Base-by-base conservation (phyloP, 2,797 vertebrate genomes). In the Pangasius krempfi region DNA sequence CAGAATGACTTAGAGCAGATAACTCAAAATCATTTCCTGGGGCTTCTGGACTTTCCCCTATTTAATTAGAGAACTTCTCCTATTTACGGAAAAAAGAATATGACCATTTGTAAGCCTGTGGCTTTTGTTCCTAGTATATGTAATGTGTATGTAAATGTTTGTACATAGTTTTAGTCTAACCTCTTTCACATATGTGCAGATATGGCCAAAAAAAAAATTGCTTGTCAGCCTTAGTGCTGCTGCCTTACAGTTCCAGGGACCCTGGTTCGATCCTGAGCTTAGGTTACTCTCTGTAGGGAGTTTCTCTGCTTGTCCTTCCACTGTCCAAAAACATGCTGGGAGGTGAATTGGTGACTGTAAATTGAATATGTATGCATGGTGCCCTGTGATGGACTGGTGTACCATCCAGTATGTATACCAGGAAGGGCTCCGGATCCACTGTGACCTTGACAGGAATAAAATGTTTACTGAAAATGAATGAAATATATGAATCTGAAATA, bases 11-110 rank as follows among this genome's bases (percentile, higher is more conserved):
- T 33, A 22, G 44, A 40, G 14, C 1, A n/a, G 47, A 30, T 80
- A 22, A 58, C 25, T 76, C 0, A 76, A 88, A 30, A 84, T 78
- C 2, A 52, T 84, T 84, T 84, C 44, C 62, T 47, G 25, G 62
- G 25, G 14, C 40, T 66, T 88, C 22, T n/a, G 37, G 37, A 80
- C 78, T 37, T 40, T 44, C 54, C 54, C 27, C 16, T n/a, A 66
- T 76, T 27, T 76, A n/a, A 75, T 37, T 50, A 33, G 8, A 68
- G 50, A 75, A 54, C 58, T 40, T 6, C 8, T 80, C 20, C 30
- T 68, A 40, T 72, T 83, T 52, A 30, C 9, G 12, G 25, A 72
- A 72, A 64, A 30, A 64, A n/a, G 16, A 3, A 37, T 25, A 5
- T 44, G 37, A 13, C 4, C 22, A 25, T 25, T 47, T 10, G 18